These are phyloP conservation scores for Brachynemurus nebulosus DNA, from an alignment of 2,888 invertebrate species.

Conservation along the genomic window DNA sequence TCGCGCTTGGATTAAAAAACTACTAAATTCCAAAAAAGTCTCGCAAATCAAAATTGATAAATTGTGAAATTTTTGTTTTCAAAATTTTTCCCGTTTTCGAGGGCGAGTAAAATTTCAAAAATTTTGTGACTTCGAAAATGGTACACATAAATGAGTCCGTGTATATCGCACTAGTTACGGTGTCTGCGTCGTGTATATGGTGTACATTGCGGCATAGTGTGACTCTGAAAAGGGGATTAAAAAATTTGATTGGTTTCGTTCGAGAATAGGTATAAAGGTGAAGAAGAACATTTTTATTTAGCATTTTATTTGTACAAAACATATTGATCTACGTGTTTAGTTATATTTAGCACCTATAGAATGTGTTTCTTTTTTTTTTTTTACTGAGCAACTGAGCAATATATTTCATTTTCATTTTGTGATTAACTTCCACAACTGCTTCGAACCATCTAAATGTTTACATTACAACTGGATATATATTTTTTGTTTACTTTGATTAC, in stretches of 20 bases:
- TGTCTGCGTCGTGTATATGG: no score
- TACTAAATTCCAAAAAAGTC: no score
- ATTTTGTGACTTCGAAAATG: no score
- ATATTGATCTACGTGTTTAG: not conserved
- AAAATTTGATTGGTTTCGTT: not conserved
- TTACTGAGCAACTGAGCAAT: constrained; percentile 1
- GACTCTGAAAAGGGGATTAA: no score
- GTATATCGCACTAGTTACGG: no score
- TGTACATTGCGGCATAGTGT: no score
- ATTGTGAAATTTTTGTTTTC: no score
- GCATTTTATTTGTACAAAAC: not conserved
- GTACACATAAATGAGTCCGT: no score
- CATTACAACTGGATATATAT: not conserved
- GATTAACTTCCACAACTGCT: not conserved
- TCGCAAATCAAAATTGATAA: no score
- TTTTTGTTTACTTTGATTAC: not conserved
- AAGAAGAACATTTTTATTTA: not conserved
- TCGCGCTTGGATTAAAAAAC: no score
- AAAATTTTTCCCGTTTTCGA: no score
- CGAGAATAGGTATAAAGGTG: constrained; percentile 1
- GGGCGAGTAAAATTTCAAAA: no score
- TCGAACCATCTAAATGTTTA: not conserved
- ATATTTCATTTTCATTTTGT: not conserved
- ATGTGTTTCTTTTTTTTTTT: not conserved
- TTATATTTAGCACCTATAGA: not conserved